Conservation (phyloP, 2,888 invertebrate species). For the Acanthosepion lycidas region DNA sequence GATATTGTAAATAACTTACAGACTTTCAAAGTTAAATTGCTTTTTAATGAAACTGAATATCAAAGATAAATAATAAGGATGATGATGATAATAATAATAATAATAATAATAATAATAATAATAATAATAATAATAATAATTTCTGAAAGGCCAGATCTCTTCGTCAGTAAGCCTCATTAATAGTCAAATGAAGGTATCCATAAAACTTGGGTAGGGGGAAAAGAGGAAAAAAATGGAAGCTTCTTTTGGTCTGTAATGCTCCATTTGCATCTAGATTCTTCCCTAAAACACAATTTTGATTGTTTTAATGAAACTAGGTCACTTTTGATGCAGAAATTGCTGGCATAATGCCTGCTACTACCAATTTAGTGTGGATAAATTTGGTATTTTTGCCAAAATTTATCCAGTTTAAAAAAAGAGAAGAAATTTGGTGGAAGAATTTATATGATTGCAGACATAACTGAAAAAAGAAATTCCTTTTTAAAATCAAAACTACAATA, state of each 20-base stretch:
- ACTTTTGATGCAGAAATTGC: not conserved
- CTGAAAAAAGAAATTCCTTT: not conserved
- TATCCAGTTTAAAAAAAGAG: not conserved
- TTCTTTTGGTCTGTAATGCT: not conserved
- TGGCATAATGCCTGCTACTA: not conserved
- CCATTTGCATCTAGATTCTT: not conserved
- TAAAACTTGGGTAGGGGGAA: not conserved
- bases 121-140: not conserved
- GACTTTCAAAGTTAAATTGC: conserved; percentile 22
- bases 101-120: not conserved
- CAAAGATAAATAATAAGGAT: not conserved
- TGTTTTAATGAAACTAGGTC: conserved; percentile 21
- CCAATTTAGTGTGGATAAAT: not conserved
- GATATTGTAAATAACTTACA: not conserved
- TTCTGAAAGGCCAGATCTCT: not conserved
- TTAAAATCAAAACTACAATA: not conserved
- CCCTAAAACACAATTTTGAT: conserved; percentile 21
- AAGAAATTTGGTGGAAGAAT: not conserved
- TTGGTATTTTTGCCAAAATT: not conserved
- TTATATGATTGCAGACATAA: not conserved
- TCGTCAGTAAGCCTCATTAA: not conserved
- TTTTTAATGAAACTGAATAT: not conserved
- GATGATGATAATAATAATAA: not conserved
- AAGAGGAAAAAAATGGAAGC: not conserved
- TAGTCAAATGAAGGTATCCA: not conserved